Percentiles rank a stretch among this genome's conserved stretches.
Evolutionary conservation across 2,113 vertebrate genomes (phyloP).

Genomic region (Etheostoma cragini): DNA sequence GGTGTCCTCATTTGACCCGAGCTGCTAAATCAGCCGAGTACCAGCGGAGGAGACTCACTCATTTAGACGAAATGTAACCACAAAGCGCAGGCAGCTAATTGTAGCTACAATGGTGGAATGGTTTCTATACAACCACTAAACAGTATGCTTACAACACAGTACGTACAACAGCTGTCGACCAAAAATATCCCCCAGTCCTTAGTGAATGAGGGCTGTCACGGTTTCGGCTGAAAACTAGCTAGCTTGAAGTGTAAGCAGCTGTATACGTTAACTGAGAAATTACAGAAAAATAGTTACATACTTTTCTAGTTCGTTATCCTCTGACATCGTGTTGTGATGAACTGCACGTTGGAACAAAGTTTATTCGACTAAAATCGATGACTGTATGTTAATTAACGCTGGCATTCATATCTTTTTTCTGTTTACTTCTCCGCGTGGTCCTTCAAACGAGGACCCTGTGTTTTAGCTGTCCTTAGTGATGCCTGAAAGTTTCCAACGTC

Average conservation of each 20-base stretch:
- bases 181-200: not conserved
- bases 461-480: constrained; percentile 2
- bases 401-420: constrained; percentile 32
- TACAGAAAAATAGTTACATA: constrained; percentile 29
- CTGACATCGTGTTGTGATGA: constrained; percentile 62
- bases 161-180: constrained; percentile 3
- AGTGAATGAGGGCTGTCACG: not conserved
- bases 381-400: not conserved
- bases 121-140: constrained; percentile 10
- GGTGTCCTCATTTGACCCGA: constrained; percentile 65
- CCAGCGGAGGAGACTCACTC: constrained; percentile 18
- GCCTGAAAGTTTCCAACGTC: constrained; percentile 34
- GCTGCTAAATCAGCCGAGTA: constrained; percentile 57
- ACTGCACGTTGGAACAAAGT: not conserved
- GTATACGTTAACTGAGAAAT: accelerated
- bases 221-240: not conserved
- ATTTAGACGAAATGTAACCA: constrained; percentile 49
- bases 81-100: not conserved
- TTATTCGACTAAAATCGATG: constrained; percentile 20
- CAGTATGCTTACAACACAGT: not conserved
- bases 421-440: constrained; percentile 70
- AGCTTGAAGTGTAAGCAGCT: not conserved
- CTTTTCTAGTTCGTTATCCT: constrained; percentile 81
- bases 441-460: constrained; percentile 56
- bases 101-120: not conserved